A percentile compares a stretch with the other conserved stretches of the same genome.
Evolutionary conservation across 2,888 invertebrate species (phyloP).

Genomic region (Autographa pulchrina): DNA sequence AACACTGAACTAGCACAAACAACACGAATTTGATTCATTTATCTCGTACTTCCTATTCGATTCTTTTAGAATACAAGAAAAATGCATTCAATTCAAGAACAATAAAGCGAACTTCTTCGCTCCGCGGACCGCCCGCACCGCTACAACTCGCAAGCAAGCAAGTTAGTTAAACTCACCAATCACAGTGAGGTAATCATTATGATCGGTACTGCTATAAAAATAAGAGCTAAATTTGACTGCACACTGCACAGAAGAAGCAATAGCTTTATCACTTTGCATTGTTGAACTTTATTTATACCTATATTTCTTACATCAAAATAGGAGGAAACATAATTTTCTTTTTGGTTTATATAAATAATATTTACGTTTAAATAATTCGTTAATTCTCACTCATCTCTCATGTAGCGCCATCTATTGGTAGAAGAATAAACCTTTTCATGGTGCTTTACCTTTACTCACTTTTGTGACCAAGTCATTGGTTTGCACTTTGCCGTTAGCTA

Average conservation of each 20-base stretch:
- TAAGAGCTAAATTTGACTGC: constrained; percentile 49
- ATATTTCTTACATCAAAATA: not conserved
- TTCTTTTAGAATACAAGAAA: constrained; percentile 55
- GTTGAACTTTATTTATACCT: not conserved
- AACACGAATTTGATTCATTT: constrained; percentile 50
- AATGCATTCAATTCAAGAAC: constrained; percentile 63
- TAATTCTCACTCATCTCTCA: not conserved
- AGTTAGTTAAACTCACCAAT: constrained; percentile 28
- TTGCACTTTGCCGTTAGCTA: not conserved
- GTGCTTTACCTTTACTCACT: no score
- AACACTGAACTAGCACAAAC: constrained; percentile 59
- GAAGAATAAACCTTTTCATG: constrained; percentile 4
- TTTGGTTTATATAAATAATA: not conserved
- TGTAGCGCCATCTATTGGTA: constrained; percentile 38
- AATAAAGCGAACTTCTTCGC: constrained; percentile 55
- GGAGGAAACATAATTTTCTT: not conserved
- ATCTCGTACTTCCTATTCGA: constrained; percentile 50
- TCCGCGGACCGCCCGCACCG: constrained; percentile 57
- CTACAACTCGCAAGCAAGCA: constrained; percentile 52
- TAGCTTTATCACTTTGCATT: not conserved
- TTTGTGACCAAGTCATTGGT: no score
- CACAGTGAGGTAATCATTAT: constrained; percentile 16
- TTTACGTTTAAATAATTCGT: no score
- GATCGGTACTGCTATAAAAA: accelerated
- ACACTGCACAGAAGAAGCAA: constrained; percentile 11